Percentiles rank a stretch among this genome's conserved stretches.
phyloP scores from a whole-genome alignment of 2,113 vertebrate species.

The Austrofundulus limnaeus region DNA sequence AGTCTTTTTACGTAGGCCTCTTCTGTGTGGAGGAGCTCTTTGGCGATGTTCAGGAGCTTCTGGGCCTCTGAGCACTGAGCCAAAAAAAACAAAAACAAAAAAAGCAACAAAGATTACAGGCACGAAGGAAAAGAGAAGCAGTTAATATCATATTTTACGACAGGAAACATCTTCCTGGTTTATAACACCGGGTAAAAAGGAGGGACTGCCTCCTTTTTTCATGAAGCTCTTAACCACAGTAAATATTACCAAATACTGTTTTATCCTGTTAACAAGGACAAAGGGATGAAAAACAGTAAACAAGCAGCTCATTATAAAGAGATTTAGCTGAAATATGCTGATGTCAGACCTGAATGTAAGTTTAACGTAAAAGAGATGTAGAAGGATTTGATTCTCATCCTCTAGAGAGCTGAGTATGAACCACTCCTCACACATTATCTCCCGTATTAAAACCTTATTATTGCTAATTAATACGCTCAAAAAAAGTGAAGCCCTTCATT shows the following conservation, averaged over 20 bases:
- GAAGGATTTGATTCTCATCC: no score
- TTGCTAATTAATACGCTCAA: neutral
- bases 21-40: conserved; percentile 93
- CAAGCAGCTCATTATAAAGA: no score
- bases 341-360: no score
- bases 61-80: conserved; percentile 85
- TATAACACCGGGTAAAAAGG: no score
- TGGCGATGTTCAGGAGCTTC: conserved; percentile 92
- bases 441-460: neutral
- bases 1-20: conserved; percentile 93
- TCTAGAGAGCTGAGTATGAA: no score
- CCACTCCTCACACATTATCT: neutral
- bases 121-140: conserved; percentile 3
- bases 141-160: neutral
- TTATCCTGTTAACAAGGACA: no score
- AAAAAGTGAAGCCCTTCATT: conserved; percentile 1
- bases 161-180: neutral
- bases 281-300: neutral
- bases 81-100: conserved; percentile 16
- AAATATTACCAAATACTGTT: no score
- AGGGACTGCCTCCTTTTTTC: no score
- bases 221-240: no score
- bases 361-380: no score
- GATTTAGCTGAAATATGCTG: no score
- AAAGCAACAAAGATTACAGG: conserved; percentile 8